Evolutionary conservation across 2,888 invertebrate species (phyloP).

Genomic region (Antheraea assamensis): DNA sequence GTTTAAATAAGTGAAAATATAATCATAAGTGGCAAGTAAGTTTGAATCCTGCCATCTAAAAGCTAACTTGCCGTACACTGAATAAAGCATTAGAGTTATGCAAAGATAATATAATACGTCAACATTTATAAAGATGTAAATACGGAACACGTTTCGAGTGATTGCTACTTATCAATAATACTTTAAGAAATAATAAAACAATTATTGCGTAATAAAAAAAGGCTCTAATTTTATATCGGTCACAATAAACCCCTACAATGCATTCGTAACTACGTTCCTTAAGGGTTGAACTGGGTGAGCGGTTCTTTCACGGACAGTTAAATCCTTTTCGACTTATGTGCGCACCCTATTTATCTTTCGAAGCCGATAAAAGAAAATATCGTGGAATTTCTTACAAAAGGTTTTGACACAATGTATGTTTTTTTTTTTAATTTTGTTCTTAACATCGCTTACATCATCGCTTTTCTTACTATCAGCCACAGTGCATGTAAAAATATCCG

Average conservation of each 20-base stretch:
- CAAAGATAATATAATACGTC: too few species aligned
- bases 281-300: background rate
- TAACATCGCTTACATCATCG: background rate
- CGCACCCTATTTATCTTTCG: slow-evolving; percentile 10
- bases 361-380: background rate
- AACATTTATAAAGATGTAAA: too few species aligned
- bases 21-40: too few species aligned
- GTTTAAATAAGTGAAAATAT: too few species aligned
- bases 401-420: background rate
- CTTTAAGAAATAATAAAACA: background rate
- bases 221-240: background rate
- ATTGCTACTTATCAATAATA: too few species aligned
- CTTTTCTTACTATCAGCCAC: too few species aligned
- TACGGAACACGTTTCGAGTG: too few species aligned
- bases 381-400: slow-evolving; percentile 1
- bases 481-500: too few species aligned
- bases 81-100: too few species aligned
- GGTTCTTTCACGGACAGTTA: slow-evolving; percentile 5
- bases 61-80: too few species aligned
- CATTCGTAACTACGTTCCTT: slow-evolving; percentile 6
- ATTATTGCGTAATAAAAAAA: background rate
- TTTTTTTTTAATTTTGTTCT: background rate
- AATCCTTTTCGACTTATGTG: slow-evolving; percentile 6
- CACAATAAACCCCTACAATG: slow-evolving; percentile 6
- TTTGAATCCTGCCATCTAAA: too few species aligned